Evolutionary conservation across 23 tunicate species (phyloP).

Genomic region (Aplidium turbinatum): DNA sequence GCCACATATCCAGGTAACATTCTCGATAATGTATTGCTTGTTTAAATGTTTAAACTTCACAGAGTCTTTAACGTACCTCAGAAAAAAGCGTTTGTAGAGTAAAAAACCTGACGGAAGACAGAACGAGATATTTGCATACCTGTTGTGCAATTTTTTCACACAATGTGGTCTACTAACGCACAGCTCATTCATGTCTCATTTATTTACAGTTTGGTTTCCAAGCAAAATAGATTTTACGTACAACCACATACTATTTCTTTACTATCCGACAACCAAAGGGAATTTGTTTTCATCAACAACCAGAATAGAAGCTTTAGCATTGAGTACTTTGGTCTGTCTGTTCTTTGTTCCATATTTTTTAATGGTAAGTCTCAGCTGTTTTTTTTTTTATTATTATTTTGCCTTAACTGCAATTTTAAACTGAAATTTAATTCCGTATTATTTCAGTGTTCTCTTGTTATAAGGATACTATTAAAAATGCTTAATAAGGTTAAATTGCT

Average conservation of each 20-base stretch:
- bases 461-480: no score
- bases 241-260: slow-evolving; percentile 10
- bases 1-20: slow-evolving; percentile 23
- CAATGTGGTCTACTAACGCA: no score
- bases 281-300: neutral
- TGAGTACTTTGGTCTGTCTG: slow-evolving; percentile 1
- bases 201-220: slow-evolving; percentile 30
- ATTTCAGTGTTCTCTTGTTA: no score
- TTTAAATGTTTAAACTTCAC: no score
- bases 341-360: slow-evolving; percentile 16
- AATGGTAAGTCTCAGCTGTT: slow-evolving; percentile 39
- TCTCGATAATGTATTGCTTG: neutral
- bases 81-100: neutral
- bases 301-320: no score
- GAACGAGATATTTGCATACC: neutral
- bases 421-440: no score
- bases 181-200: neutral
- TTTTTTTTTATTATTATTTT: no score
- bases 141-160: neutral
- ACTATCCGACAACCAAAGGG: neutral
- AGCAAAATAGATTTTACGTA: slow-evolving; percentile 1
- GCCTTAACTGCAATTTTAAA: no score
- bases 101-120: no score
- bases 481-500: no score
- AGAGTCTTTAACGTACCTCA: neutral